phyloP scores from a whole-genome alignment of 2,113 vertebrate genomes.

The Mobula birostris region DNA sequence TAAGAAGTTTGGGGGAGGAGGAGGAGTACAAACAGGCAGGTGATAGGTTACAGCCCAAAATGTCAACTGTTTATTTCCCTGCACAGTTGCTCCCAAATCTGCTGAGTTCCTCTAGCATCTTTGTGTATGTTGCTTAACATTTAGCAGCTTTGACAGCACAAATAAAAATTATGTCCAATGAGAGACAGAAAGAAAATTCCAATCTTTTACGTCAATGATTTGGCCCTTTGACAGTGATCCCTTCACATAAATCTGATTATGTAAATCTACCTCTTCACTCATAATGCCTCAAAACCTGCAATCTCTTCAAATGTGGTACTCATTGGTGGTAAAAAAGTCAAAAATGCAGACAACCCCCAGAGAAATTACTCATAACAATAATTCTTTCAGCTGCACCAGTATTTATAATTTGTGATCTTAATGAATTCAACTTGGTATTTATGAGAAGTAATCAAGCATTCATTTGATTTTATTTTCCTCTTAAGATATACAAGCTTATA shows the following conservation, averaged over 20 bases:
- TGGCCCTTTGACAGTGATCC: background rate
- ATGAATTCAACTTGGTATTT: background rate
- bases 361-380: background rate
- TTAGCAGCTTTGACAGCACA: background rate
- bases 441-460: background rate
- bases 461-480: background rate
- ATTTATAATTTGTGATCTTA: background rate
- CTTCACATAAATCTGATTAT: constrained; percentile 2
- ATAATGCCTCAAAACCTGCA: background rate
- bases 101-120: too few relatives aligned
- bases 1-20: too few relatives aligned
- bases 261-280: background rate
- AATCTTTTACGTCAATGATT: background rate
- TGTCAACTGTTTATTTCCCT: too few relatives aligned
- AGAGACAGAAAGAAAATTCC: background rate
- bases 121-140: too few relatives aligned
- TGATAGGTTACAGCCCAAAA: too few relatives aligned
- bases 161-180: background rate
- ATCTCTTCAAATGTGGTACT: background rate
- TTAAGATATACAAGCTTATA: background rate
- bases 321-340: background rate
- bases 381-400: background rate
- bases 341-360: background rate
- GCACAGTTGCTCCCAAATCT: too few relatives aligned
- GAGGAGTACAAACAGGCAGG: too few relatives aligned